Base-by-base conservation (phyloP, 2,797 vertebrate species). In the Arctocebus calabarensis region DNA sequence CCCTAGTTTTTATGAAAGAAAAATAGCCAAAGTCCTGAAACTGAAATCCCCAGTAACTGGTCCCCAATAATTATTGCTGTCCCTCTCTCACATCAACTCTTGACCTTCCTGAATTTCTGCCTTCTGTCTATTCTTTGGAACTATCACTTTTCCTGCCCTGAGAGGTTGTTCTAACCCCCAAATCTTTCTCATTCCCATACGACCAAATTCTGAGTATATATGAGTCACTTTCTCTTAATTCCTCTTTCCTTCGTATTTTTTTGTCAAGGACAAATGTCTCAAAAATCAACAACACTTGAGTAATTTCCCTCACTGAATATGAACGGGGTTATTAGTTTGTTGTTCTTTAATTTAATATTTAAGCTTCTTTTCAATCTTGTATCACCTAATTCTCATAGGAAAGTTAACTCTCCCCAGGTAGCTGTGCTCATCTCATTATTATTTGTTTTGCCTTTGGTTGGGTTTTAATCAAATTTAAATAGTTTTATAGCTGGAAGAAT, bases 261-360 rank as follows among this genome's bases (percentile, higher is more conserved):
- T 48, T 29, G 19, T 77, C 91, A 83, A 73, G 23, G 32, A 11
- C 12, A 52, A 83, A 62, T n/a, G 1, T 6, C 70, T 74, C 11
- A 70, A 70, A 74, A 85, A 93, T 83, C 62, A 83, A 40, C 10
- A 88, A 43, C 2, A 4, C 10, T 61, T 37, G 27, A 55, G 17
- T 40, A 88, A 86, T 91, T 93, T 81, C 22, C 61, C 52, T 88
- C 70, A 59, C 7, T 94, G 32, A 71, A 37, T 55, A 45, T 95
- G 37, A 5, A 68, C 5, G 85, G 22, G n/a, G 14, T 86, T 62
- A 73, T 84, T 87, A 73, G 17, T 77, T 89, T 90, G 17, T 48
- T 94, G 7, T 43, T 85, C 37, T 75, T 77, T 22, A 84, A 94
- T 70, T 82, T 81, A 95, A 77, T 90, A 92, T 87, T 84, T 77